Conservation (phyloP, 2,797 vertebrate species). For the Sebastes cheni region DNA sequence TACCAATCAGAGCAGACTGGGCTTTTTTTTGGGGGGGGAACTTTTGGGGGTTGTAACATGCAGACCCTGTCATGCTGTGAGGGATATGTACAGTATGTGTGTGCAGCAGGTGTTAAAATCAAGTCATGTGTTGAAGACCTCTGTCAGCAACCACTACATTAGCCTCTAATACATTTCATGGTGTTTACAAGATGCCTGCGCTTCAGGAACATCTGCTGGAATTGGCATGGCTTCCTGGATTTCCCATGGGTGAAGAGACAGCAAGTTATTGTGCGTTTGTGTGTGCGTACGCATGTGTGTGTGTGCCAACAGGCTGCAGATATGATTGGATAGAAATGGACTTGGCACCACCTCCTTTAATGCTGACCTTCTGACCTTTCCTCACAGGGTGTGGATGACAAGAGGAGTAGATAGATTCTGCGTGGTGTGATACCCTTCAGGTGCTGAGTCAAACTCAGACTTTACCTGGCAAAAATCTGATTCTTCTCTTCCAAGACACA, state of each 20-base stretch:
- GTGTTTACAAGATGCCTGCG: slow-evolving; percentile 80
- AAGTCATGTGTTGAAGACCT: slow-evolving; percentile 64
- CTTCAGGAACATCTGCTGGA: slow-evolving; percentile 80
- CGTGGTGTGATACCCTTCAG: slow-evolving; percentile 22
- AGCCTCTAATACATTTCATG: slow-evolving; percentile 72
- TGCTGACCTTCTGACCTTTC: slow-evolving; percentile 56
- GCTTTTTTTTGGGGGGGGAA: background rate
- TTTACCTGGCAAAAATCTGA: background rate
- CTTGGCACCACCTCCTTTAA: slow-evolving; percentile 59
- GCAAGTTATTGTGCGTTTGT: slow-evolving; percentile 53
- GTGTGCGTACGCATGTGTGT: slow-evolving; percentile 18
- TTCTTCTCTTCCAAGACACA: background rate
- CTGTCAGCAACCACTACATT: slow-evolving; percentile 70
- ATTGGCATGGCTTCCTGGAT: slow-evolving; percentile 71
- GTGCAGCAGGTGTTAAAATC: slow-evolving; percentile 65
- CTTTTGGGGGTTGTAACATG: background rate
- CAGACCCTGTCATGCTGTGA: background rate
- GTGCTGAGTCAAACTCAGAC: background rate
- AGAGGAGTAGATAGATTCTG: slow-evolving; percentile 33
- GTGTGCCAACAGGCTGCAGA: slow-evolving; percentile 68
- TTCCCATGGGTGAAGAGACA: slow-evolving; percentile 70
- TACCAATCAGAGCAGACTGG: no score
- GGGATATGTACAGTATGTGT: slow-evolving; percentile 25
- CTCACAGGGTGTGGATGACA: slow-evolving; percentile 51
- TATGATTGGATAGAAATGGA: slow-evolving; percentile 59